phyloP scores from a whole-genome alignment of 1,140 invertebrate species.

The Macrosteles quadrilineatus region DNA sequence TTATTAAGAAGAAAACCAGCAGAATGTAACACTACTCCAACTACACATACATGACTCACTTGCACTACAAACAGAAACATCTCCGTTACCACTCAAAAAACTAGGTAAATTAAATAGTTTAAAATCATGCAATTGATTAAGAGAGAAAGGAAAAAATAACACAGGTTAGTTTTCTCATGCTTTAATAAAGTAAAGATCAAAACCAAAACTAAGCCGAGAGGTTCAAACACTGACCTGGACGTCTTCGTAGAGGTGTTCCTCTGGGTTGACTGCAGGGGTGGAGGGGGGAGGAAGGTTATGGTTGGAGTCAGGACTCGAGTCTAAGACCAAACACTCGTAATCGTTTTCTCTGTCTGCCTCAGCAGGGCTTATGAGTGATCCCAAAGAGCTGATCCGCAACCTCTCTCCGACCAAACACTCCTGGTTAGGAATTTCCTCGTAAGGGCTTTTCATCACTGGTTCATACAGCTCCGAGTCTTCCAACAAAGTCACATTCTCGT shows the following conservation, averaged over 20 bases:
- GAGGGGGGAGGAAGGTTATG: constrained; percentile 23
- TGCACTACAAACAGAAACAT: too few relatives aligned
- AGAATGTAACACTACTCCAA: too few relatives aligned
- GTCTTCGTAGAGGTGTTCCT: constrained; percentile 43
- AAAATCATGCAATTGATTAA: not conserved
- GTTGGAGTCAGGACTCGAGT: constrained; percentile 33
- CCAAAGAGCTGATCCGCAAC: constrained; percentile 22
- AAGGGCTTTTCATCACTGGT: constrained; percentile 23
- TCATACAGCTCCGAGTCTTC: constrained; percentile 25
- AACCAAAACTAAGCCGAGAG: constrained; percentile 44
- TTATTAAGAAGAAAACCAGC: too few relatives aligned
- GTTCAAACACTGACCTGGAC: constrained; percentile 51
- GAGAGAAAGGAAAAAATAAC: not conserved
- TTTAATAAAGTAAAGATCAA: not conserved
- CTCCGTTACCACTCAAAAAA: too few relatives aligned
- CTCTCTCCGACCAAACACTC: constrained; percentile 30
- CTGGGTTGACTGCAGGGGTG: not conserved
- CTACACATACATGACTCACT: too few relatives aligned
- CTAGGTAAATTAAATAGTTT: too few relatives aligned
- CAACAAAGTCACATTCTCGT: constrained; percentile 17
- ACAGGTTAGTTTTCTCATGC: not conserved
- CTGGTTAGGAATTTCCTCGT: constrained; percentile 30
- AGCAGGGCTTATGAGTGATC: constrained; percentile 26
- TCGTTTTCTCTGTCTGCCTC: constrained; percentile 35
- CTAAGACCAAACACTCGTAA: constrained; percentile 37